phyloP scores from a whole-genome alignment of 2,888 invertebrate species.

The Crematogaster levior region DNA sequence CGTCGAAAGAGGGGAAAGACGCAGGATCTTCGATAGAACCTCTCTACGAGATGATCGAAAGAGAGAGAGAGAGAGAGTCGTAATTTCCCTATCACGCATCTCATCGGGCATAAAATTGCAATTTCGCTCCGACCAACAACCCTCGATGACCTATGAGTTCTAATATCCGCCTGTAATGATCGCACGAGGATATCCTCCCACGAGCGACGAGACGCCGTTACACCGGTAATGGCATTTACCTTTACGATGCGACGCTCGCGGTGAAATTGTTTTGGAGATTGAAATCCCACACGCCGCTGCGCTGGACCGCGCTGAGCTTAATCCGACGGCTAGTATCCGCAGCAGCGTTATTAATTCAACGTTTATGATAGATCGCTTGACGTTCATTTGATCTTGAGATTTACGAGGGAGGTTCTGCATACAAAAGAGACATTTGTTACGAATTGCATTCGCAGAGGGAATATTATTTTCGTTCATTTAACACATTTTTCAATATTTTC shows the following conservation, averaged over 20 bases:
- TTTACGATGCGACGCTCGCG: conserved; percentile 31
- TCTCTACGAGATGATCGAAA: not conserved
- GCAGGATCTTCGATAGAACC: conserved; percentile 10
- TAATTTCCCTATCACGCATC: conserved; percentile 47
- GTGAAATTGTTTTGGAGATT: conserved; percentile 43
- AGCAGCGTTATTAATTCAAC: conserved; percentile 40
- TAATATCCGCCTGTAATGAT: conserved; percentile 69
- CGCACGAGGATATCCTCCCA: conserved; percentile 53
- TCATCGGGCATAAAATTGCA: conserved; percentile 52
- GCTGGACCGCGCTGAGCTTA: conserved; percentile 18
- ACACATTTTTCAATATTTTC: not conserved
- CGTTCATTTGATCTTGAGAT: conserved; percentile 37
- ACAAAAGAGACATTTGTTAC: not conserved
- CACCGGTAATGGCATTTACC: conserved; percentile 35
- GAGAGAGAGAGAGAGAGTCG: not conserved
- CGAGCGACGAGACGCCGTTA: conserved; percentile 18
- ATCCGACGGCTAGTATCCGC: conserved; percentile 24
- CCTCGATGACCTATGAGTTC: conserved; percentile 56
- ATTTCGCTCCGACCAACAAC: conserved; percentile 57
- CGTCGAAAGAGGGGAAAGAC: conserved; percentile 23
- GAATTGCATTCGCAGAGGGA: not conserved
- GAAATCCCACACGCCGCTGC: conserved; percentile 23
- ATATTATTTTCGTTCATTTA: not conserved
- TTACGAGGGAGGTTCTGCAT: not conserved
- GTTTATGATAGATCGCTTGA: conserved; percentile 35